These are phyloP conservation scores for Otolemur crassicaudatus DNA, from an alignment of 2,797 vertebrate genomes.

Conservation along the genomic window DNA sequence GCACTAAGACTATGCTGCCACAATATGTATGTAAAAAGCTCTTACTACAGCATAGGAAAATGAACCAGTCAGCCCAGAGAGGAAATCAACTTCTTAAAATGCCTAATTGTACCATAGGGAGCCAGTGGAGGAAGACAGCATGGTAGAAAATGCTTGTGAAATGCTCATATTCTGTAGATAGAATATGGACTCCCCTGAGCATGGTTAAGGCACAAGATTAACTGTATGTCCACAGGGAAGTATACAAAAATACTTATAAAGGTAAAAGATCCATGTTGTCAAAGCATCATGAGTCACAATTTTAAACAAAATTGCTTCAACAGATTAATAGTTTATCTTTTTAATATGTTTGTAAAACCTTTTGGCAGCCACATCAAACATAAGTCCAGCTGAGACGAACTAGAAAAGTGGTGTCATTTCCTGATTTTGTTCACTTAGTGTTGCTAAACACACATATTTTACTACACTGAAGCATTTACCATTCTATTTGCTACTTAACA, in stretches of 20 bases:
- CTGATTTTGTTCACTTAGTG: not conserved
- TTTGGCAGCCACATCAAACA: not conserved
- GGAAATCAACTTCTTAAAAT: not conserved
- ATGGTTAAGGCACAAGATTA: not conserved
- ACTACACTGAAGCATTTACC: not conserved
- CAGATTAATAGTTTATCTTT: not conserved
- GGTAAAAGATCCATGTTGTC: not conserved
- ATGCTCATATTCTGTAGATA: not conserved
- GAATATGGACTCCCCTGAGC: not conserved
- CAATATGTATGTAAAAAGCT: not conserved
- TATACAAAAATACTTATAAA: not conserved
- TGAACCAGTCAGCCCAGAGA: not conserved
- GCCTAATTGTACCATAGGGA: not conserved
- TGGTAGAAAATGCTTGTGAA: not conserved
- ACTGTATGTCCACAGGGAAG: not conserved
- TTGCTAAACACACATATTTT: conserved; percentile 7
- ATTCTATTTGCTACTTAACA: not conserved
- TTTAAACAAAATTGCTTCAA: not conserved
- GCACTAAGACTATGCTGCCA: not conserved
- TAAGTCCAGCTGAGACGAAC: conserved; percentile 2
- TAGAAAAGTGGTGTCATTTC: not conserved
- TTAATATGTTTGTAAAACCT: conserved; percentile 33
- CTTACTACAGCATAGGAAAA: not conserved
- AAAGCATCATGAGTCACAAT: not conserved
- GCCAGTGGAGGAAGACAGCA: not conserved